Conservation (phyloP, 2,113 vertebrate species). For the Oreochromis aureus region DNA sequence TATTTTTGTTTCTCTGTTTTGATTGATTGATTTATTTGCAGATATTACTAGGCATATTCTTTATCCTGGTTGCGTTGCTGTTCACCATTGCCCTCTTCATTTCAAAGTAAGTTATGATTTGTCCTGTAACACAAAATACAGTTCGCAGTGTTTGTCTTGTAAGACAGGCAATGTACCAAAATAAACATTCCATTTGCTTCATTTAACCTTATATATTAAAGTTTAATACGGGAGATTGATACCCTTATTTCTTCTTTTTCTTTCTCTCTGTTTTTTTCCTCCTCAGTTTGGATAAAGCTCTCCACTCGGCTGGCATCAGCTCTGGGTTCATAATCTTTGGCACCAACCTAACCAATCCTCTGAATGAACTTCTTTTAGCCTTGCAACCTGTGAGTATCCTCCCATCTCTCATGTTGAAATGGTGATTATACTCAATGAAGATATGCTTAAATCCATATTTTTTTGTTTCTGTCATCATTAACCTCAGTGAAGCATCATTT, state of each 20-base stretch:
- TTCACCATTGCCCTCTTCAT: conserved; percentile 90
- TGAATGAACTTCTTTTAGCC: conserved; percentile 91
- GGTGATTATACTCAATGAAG: conserved; percentile 35
- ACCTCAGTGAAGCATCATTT: background rate
- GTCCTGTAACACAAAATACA: background rate
- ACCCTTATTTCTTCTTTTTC: background rate
- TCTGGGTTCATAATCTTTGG: conserved; percentile 94
- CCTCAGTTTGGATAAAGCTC: conserved; percentile 77
- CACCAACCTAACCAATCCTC: conserved; percentile 92
- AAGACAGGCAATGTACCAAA: background rate
- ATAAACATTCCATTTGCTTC: background rate
- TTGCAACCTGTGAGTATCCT: conserved; percentile 87
- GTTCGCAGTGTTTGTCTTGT: background rate
- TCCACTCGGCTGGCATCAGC: conserved; percentile 92
- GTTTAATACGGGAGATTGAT: background rate
- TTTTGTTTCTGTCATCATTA: conserved; percentile 21
- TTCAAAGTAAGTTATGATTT: conserved; percentile 88
- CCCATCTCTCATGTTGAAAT: conserved; percentile 1
- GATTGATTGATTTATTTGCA: conserved; percentile 42
- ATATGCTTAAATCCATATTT: conserved; percentile 24
- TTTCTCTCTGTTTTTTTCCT: background rate
- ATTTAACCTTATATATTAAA: background rate
- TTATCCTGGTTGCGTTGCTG: conserved; percentile 90
- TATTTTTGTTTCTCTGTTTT: background rate
- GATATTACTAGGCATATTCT: conserved; percentile 90